Evolutionary conservation across 2,113 vertebrate genomes (phyloP).

Genomic region (Miniopterus natalensis): DNA sequence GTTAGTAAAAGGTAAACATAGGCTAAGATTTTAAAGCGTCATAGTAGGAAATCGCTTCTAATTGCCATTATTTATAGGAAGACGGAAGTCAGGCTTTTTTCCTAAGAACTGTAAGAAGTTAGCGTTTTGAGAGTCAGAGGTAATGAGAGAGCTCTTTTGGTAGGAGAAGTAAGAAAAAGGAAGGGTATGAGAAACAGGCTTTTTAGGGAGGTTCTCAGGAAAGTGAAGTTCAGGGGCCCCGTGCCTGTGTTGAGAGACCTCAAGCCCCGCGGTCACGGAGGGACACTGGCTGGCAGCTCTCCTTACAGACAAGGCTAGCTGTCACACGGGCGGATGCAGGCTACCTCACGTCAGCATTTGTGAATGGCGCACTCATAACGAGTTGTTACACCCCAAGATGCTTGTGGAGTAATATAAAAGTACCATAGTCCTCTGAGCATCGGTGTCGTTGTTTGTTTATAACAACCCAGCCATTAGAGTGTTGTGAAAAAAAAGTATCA

Average conservation of each 20-base stretch:
- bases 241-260: background rate
- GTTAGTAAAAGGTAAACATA: slow-evolving; percentile 6
- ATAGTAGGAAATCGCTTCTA: slow-evolving; percentile 18
- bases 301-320: background rate
- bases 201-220: background rate
- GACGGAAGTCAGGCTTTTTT: background rate
- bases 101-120: background rate
- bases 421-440: background rate
- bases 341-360: background rate
- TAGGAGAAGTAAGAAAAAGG: background rate
- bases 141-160: background rate
- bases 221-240: background rate
- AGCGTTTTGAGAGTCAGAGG: background rate
- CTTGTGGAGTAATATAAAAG: background rate
- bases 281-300: background rate
- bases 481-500: slow-evolving; percentile 35
- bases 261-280: too few species aligned
- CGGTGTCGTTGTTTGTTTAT: slow-evolving; percentile 4
- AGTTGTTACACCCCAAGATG: background rate
- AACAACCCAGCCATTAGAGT: background rate
- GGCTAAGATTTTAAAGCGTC: background rate
- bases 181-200: background rate
- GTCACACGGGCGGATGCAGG: background rate
- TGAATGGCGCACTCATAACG: background rate
- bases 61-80: slow-evolving; percentile 13